Evolutionary conservation across 2,797 vertebrate species (phyloP), one percentile per base, ranked within the genome.

Genomic region (Leuciscus waleckii): DNA sequence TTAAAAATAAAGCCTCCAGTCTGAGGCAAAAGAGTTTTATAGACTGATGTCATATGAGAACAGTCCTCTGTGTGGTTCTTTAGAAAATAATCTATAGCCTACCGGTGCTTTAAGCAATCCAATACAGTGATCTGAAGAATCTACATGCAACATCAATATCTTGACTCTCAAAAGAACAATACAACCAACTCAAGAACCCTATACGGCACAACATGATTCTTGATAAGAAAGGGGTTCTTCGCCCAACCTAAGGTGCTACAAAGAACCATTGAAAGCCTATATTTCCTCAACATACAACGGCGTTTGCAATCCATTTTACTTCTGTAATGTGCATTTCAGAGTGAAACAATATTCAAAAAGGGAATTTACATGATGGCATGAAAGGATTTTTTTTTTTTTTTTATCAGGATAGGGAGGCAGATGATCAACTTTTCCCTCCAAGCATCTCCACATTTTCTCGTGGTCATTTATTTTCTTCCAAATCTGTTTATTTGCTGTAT

Each of bases 1-100:
- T 75, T 41, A 37, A 69, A 81, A 69, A 80, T 83, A 67, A 65
- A 37, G 58, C 39, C 17, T 74, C 29, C 19, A 63, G 16, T 67
- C 35, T 65, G 74, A 37, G 8, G 51, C 35, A 7, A 26, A 26
- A 49, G 17, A 39, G 56, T 46, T 35, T 6, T 82, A 46, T 43
- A 63, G 54, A 63, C 13, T 82, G 68, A 82, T 73, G 70, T 49
- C 70, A 63, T 35, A 17, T 11, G 14, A 81, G 39, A n/a, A 46
- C 41, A n/a, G 21, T 39, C 11, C 23, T 76, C 10, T 76, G 74
- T 76, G 51, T 39, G 23, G 21, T 56, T 54, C 29, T 76, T 76
- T 10, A 39, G 35, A 58, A 58, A 58, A 58, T 5, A 0, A 77
- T 58, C 23, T 61, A 39, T 39, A 63, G 58, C 58, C n/a, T 63